phyloP scores from a whole-genome alignment of 1,140 invertebrate genomes.

The Babylonia areolata region DNA sequence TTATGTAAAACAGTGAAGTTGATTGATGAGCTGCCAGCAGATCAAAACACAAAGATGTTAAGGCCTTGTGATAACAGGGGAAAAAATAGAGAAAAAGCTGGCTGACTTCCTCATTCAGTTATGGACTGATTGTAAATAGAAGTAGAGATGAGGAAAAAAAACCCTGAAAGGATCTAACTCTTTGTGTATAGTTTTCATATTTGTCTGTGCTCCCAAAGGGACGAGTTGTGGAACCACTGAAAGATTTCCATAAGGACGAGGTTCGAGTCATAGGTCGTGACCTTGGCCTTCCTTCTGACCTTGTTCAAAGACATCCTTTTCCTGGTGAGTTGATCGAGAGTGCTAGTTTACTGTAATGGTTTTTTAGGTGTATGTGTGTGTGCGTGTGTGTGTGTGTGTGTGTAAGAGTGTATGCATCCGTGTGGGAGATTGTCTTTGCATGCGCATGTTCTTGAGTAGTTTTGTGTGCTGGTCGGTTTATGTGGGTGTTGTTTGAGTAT shows the following conservation, averaged over 20 bases:
- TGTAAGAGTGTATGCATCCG: not conserved
- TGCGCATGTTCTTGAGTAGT: not conserved
- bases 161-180: too few relatives aligned
- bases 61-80: too few relatives aligned
- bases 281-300: conserved; percentile 88
- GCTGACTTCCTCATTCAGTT: too few relatives aligned
- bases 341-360: not conserved
- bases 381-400: not conserved
- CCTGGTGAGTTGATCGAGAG: conserved; percentile 81
- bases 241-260: conserved; percentile 99
- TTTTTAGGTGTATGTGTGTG: not conserved
- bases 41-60: too few relatives aligned
- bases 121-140: too few relatives aligned
- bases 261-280: conserved; percentile 88
- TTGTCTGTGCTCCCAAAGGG: conserved; percentile 78
- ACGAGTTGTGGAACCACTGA: conserved; percentile 96
- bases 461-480: not conserved
- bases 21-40: too few relatives aligned
- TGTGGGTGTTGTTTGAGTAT: not conserved
- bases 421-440: too few relatives aligned
- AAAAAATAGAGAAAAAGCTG: too few relatives aligned
- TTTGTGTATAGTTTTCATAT: not conserved
- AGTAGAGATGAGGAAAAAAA: not conserved
- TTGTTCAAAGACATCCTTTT: conserved; percentile 97
- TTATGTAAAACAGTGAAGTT: too few relatives aligned